These are phyloP conservation scores for Eilema caniola DNA, from an alignment of 2,888 invertebrate genomes.

Conservation along the genomic window DNA sequence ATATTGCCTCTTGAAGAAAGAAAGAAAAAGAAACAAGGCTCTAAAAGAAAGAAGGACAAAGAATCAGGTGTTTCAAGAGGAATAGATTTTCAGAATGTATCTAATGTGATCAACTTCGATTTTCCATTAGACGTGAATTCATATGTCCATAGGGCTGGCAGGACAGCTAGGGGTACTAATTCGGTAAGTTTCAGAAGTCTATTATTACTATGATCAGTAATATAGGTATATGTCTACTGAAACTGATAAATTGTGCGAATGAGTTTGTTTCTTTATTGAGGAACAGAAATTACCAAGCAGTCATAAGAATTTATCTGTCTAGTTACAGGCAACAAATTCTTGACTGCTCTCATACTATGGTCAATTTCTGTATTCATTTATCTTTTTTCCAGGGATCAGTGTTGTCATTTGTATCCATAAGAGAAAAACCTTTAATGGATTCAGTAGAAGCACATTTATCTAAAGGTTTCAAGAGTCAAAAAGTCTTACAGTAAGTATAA, in stretches of 20 bases:
- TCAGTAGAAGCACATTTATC: constrained; percentile 92
- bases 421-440: constrained; percentile 91
- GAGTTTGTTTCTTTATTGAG: too few relatives aligned
- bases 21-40: constrained; percentile 73
- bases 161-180: constrained; percentile 95
- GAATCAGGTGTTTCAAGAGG: constrained; percentile 99
- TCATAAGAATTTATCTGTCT: neutral
- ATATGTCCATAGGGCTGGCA: constrained; percentile 98
- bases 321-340: neutral
- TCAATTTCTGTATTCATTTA: neutral
- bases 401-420: constrained; percentile 94
- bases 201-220: neutral
- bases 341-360: neutral
- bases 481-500: constrained; percentile 88
- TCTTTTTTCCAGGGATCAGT: constrained; percentile 90
- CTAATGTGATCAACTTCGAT: constrained; percentile 99
- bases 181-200: constrained; percentile 79
- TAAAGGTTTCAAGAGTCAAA: constrained; percentile 88
- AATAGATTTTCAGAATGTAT: constrained; percentile 98
- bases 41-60: constrained; percentile 91
- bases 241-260: too few relatives aligned
- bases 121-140: constrained; percentile 96
- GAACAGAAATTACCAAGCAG: too few relatives aligned
- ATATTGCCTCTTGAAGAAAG: constrained; percentile 76
- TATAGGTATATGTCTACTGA: neutral